Percentiles rank a stretch among this genome's conserved stretches.
Conservation (phyloP, 2,113 vertebrate species). For the Lagenorhynchus albirostris region DNA sequence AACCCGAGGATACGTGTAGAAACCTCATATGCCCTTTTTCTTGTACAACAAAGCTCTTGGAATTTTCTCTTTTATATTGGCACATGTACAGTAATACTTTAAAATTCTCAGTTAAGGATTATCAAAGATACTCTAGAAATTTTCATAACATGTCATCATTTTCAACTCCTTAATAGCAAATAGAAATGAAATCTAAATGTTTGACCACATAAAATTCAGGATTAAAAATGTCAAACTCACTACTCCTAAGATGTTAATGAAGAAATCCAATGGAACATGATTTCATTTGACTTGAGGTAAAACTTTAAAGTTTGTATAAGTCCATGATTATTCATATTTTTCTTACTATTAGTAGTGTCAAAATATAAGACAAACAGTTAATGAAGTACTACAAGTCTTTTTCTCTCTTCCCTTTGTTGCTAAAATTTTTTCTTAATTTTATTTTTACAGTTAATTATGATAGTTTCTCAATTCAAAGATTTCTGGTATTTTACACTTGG, state of each 20-base stretch:
- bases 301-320: background rate
- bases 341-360: background rate
- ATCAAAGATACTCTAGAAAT: background rate
- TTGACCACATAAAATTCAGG: background rate
- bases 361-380: background rate
- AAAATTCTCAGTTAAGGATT: conserved; percentile 11
- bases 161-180: background rate
- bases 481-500: background rate
- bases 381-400: background rate
- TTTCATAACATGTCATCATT: background rate
- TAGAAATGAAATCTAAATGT: conserved; percentile 24
- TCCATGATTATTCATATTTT: background rate
- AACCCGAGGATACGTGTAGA: background rate
- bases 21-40: conserved; percentile 18
- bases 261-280: background rate
- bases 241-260: background rate
- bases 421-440: background rate
- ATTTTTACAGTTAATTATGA: background rate
- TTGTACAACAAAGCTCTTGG: background rate
- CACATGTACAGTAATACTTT: background rate
- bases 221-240: background rate
- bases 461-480: background rate
- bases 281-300: background rate
- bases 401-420: background rate
- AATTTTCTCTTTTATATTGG: background rate